Evolutionary conservation across 2,113 vertebrate genomes (phyloP), one percentile per base, ranked within the genome.

Genomic region (Oenanthe melanoleuca): DNA sequence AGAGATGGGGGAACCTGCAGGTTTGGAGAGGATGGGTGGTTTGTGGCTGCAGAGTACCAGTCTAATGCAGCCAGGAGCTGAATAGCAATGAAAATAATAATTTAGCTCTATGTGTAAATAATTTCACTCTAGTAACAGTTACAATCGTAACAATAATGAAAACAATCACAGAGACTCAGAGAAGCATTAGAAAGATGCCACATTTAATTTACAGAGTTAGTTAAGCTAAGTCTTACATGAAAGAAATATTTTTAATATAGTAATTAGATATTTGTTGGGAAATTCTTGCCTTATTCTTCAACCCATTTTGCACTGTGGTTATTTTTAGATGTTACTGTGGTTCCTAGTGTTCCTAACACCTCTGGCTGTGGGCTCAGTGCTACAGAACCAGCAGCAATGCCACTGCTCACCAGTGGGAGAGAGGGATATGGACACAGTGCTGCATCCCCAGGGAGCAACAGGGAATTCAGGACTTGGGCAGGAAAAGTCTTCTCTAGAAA

Each of bases 141-240:
- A 96, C 70, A 96, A 89, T 80, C 92, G 75, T 80, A 96, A 77
- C 93, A 89, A 92, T 94, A 92, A 86, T 94, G 96, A 90, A 97
- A 97, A 97, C 93, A 97, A 86, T 97, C 94, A 92, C 95, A 95
- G 94, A 84, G 94, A 89, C 92, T 93, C 73, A 86, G 84, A 92
- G 91, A 93, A 88, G 61, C 88, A 71, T 95, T 89, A 95, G 92
- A 96, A 92, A 96, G 96, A 95, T 88, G 96, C 75, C 89, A 95
- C 95, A 92, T 97, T 96, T 95, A 96, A 95, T 97, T 97, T 96
- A 75, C 93, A 93, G 91, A 96, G 96, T 97, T 97, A 97, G 96
- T 97, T 97, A 96, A 93, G 85, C 52, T 56, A 86, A 97, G 86
- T 93, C 88, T 85, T 77, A 97, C 94, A 96, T 82, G 89, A 95